Base-by-base conservation (phyloP, 2,797 vertebrate species). In the Champsocephalus esox region DNA sequence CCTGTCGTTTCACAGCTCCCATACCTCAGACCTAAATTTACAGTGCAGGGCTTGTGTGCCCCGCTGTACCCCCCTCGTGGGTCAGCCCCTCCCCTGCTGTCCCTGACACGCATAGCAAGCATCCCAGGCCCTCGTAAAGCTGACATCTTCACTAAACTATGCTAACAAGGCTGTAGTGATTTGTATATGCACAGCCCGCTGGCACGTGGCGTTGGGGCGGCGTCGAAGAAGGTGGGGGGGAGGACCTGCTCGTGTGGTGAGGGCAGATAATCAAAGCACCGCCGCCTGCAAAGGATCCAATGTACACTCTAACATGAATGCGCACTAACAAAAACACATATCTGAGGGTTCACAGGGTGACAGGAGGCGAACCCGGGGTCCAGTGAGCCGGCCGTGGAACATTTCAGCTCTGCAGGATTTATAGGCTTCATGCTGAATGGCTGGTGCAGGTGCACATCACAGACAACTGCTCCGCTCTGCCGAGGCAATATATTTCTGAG, bases 91-190 rank as follows among this genome's bases (percentile, higher is more conserved):
- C 84, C 90, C 79, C 80, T 79, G 76, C 82, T 55, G 82, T 91
- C 88, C 86, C 89, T 89, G 91, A 93, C 91, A 94, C 71, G 91
- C 91, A 92, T 91, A 92, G 89, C 88, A 91, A 93, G 91, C 91
- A 92, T 87, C 89, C 34, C 91, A 46, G 66, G 89, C 82, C 86
- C 92, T 92, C 93, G 84, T 95, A 95, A 95, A 94, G 89, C 91
- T 94, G 94, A 95, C 93, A 94, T 94, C 94, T 94, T 94, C 93
- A 94, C 93, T 95, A 94, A 94, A 94, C 93, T 94, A 95, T 95
- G 93, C 93, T 95, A 95, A 95, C 92, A 95, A 94, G 92, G 92
- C 91, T 48, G 66, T 70, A 50, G 93, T 94, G 94, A 95, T 95
- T 95, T 95, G 94, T 94, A 94, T 94, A 94, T 92, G 92, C 90